Conservation (phyloP, 2,888 invertebrate genomes). For the Zygogramma bicolorata region DNA sequence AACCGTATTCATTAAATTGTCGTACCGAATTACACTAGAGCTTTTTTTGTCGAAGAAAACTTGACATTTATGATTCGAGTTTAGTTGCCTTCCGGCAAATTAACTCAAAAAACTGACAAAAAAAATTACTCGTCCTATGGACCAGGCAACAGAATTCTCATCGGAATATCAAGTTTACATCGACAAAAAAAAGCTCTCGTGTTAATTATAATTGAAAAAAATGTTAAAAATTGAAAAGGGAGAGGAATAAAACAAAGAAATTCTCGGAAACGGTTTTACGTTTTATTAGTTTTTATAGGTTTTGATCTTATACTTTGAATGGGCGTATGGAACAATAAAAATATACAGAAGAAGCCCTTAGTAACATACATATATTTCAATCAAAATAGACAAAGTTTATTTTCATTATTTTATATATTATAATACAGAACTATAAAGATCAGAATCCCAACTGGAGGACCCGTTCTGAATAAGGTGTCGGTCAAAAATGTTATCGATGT, state of each 20-base stretch:
- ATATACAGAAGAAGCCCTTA: conserved; percentile 64
- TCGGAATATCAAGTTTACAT: no score
- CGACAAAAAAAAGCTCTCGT: no score
- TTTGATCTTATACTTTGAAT: conserved; percentile 58
- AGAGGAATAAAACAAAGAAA: not conserved
- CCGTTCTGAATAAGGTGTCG: not conserved
- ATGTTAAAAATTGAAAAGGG: not conserved
- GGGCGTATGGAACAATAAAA: conserved; percentile 65
- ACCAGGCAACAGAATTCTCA: no score
- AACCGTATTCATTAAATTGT: no score
- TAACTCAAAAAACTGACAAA: no score
- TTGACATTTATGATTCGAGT: no score
- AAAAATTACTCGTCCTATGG: no score
- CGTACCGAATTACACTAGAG: no score
- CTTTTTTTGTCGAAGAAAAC: no score
- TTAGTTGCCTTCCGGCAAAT: no score
- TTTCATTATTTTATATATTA: conserved; percentile 44
- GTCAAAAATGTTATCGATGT: conserved; percentile 4
- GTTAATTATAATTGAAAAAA: no score
- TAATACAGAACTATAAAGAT: conserved; percentile 47
- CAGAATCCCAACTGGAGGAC: conserved; percentile 55
- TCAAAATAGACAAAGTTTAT: conserved; percentile 62
- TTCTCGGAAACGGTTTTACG: conserved; percentile 51
- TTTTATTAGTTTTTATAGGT: conserved; percentile 62
- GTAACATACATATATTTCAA: conserved; percentile 63